Base-by-base conservation (phyloP, 2,113 vertebrate species). In the Mobula birostris region DNA sequence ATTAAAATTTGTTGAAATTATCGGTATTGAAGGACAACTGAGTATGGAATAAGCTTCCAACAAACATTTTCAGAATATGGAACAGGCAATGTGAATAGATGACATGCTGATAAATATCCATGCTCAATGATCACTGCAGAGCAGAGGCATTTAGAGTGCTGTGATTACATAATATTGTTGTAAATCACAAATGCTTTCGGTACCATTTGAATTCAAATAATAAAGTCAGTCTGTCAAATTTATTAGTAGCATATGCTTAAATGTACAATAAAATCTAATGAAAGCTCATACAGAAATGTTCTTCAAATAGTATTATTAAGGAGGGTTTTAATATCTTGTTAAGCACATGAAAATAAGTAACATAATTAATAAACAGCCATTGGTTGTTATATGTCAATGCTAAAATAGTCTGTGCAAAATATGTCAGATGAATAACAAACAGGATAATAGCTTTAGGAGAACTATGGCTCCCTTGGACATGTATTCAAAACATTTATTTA, bases 361-460 rank as follows among this genome's bases (percentile, higher is more conserved):
- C 66, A 92, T 19, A 93, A 66, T 91, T 91, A 68, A 93, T 48
- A 74, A 93, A 93, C 90, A 48, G 90, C 90, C 32, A 12, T 93
- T 74, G 70, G 90, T n/a, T 36, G 36, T 40, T 74, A 72, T 7
- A 72, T 36, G 72, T 93, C 66, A 72, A 9, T 27, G 90, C 32
- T 12, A 72, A 72, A 74, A 14, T 93, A 21, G 15, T 72, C 70
- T 29, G n/a, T 93, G 68, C 90, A 70, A 21, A 74, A 93, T 93
- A 40, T 93, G 90, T 17, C 66, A 70, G 21, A 91, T 15, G 17
- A n/a, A 40, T 72, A 93, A 93, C 72, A 40, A 93, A 72, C 48
- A 93, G 88, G 14, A 91, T 91, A 70, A 48, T 48, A 48, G 36
- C 85, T 68, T 17, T 70, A 68, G 9, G n/a, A 91, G 48, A 56